Evolutionary conservation across 2,113 vertebrate species (phyloP).

Genomic region (Ceratotherium simum): DNA sequence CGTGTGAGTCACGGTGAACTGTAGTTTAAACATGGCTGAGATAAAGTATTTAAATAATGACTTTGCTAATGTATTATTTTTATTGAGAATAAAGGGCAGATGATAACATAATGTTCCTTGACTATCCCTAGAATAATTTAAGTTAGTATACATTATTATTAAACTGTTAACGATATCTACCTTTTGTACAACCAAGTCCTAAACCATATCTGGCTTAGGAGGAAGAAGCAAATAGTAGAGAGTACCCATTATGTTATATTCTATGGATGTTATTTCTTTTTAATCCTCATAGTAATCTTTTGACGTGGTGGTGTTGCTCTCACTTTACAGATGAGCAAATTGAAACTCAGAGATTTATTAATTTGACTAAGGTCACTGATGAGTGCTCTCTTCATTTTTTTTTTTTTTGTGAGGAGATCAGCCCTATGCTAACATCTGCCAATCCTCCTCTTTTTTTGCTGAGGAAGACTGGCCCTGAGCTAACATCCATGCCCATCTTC

Average conservation of each 20-base stretch:
- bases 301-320: background rate
- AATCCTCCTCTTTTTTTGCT: too few relatives aligned
- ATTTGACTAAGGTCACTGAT: background rate
- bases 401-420: too few relatives aligned
- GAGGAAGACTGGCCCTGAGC: too few relatives aligned
- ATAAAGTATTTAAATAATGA: constrained; percentile 50
- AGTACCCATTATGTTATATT: background rate
- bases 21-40: constrained; percentile 23
- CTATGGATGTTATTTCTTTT: constrained; percentile 7
- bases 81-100: constrained; percentile 27
- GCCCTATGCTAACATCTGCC: too few relatives aligned
- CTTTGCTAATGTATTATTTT: constrained; percentile 34
- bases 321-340: background rate
- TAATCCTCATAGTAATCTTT: background rate
- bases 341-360: constrained; percentile 14
- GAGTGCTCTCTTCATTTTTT: constrained; percentile 29
- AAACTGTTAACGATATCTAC: background rate
- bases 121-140: constrained; percentile 38
- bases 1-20: background rate
- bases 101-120: constrained; percentile 38
- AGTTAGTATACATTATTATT: constrained; percentile 18
- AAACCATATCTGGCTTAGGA: constrained; percentile 27
- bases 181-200: background rate
- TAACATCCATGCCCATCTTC: too few relatives aligned
- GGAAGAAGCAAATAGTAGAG: constrained; percentile 18